These are phyloP conservation scores for Oikopleura dioica DNA, from an alignment of 23 tunicate species.

Conservation along the genomic window DNA sequence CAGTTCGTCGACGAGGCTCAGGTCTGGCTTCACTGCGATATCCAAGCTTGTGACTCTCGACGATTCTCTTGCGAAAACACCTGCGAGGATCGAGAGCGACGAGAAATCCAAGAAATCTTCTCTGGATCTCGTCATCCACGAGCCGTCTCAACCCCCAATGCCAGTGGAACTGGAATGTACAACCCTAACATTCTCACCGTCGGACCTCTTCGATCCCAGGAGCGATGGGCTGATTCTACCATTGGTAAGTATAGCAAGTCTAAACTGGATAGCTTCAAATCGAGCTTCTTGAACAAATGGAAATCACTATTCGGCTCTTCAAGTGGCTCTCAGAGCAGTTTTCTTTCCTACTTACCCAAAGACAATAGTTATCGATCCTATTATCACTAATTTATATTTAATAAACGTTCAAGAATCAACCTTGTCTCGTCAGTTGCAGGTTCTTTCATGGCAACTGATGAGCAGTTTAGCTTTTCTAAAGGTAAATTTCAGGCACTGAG, in stretches of 20 bases:
- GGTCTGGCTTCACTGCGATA: constrained; percentile 9
- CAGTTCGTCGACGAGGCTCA: constrained; percentile 9
- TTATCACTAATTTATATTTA: too few species aligned
- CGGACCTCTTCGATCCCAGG: background rate
- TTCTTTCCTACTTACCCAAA: background rate
- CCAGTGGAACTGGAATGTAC: background rate
- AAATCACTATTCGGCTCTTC: background rate
- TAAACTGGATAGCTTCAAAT: background rate
- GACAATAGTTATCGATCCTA: too few species aligned
- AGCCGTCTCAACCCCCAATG: background rate
- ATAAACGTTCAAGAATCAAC: too few species aligned
- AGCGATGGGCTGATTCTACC: background rate
- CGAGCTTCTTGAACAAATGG: background rate
- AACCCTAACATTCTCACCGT: background rate
- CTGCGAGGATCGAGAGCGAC: background rate
- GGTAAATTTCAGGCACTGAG: too few species aligned
- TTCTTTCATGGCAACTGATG: too few species aligned
- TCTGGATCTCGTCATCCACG: background rate
- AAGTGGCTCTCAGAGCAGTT: background rate
- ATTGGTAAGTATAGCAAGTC: background rate
- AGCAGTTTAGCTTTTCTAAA: too few species aligned
- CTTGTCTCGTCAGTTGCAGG: too few species aligned
- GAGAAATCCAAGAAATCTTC: background rate
- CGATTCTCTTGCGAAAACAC: background rate
- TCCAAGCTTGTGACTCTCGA: background rate